Percentiles rank a stretch among this genome's conserved stretches.
These are phyloP conservation scores for Mellilla xanthometata DNA, from an alignment of 2,888 invertebrate genomes.

Conservation along the genomic window DNA sequence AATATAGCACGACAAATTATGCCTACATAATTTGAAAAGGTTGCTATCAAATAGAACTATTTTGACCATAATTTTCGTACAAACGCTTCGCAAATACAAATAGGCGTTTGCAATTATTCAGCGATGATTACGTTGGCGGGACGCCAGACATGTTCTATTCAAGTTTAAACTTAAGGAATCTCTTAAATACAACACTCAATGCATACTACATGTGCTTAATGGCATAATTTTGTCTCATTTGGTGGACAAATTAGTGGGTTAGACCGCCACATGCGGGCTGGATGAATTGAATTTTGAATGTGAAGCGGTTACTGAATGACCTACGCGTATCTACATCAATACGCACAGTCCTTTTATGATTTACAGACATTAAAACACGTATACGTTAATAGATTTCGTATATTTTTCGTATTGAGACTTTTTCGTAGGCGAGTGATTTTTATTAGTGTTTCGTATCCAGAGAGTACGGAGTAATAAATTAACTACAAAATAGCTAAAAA, in stretches of 20 bases:
- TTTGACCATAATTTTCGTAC: slow-evolving; percentile 46
- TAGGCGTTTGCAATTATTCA: slow-evolving; percentile 51
- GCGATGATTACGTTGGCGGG: slow-evolving; percentile 55
- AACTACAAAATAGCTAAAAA: too few relatives aligned
- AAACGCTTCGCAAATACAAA: slow-evolving; percentile 52
- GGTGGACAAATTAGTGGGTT: slow-evolving; percentile 9
- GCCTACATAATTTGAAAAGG: too few relatives aligned
- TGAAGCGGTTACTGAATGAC: background rate
- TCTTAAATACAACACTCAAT: slow-evolving; percentile 9
- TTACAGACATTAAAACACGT: too few relatives aligned
- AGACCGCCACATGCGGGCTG: slow-evolving; percentile 7
- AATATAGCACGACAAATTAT: too few relatives aligned
- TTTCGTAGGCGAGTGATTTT: too few relatives aligned
- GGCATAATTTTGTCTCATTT: slow-evolving; percentile 10
- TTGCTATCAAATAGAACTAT: slow-evolving; percentile 40
- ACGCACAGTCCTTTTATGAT: too few relatives aligned
- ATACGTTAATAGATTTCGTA: too few relatives aligned
- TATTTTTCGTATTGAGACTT: too few relatives aligned
- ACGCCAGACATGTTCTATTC: slow-evolving; percentile 46
- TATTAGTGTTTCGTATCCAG: too few relatives aligned
- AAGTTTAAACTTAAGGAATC: slow-evolving; percentile 14
- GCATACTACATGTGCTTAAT: slow-evolving; percentile 4
- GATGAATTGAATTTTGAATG: slow-evolving; percentile 9
- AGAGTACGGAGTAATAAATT: too few relatives aligned
- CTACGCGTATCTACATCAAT: too few relatives aligned